Evolutionary conservation across 2,113 vertebrate species (phyloP).

Genomic region (Isurus oxyrinchus): DNA sequence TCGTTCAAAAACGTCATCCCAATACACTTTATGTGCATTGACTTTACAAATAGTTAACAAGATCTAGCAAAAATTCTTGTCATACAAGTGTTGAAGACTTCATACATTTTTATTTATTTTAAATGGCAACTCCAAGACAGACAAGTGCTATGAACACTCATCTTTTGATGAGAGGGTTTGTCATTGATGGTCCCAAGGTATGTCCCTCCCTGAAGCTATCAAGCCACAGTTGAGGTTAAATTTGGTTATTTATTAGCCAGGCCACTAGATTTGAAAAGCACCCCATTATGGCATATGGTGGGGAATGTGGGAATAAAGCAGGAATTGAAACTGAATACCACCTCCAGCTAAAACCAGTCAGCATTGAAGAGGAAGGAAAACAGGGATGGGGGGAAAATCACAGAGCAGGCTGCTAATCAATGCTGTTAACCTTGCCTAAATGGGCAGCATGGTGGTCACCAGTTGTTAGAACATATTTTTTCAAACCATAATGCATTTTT

Average conservation of each 20-base stretch:
- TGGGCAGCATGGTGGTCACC: not conserved
- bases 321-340: not conserved
- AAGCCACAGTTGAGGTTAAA: not conserved
- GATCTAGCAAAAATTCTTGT: not conserved
- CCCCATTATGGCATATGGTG: not conserved
- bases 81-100: not conserved
- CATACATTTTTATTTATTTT: not conserved
- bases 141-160: not conserved
- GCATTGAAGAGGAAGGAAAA: not conserved
- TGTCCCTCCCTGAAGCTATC: not conserved
- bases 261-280: not conserved
- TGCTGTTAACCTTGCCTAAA: not conserved
- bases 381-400: not conserved
- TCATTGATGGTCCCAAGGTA: too few relatives aligned
- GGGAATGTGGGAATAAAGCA: not conserved
- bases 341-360: not conserved
- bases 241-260: not conserved
- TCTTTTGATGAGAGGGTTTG: not conserved
- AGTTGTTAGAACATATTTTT: not conserved
- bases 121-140: not conserved
- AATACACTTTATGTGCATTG: not conserved
- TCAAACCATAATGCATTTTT: slow-evolving; percentile 54
- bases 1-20: not conserved
- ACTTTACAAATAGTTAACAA: not conserved
- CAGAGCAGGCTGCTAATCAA: not conserved